Evolutionary conservation across 2,113 vertebrate species (phyloP).

Genomic region (Aspiorhynchus laticeps): DNA sequence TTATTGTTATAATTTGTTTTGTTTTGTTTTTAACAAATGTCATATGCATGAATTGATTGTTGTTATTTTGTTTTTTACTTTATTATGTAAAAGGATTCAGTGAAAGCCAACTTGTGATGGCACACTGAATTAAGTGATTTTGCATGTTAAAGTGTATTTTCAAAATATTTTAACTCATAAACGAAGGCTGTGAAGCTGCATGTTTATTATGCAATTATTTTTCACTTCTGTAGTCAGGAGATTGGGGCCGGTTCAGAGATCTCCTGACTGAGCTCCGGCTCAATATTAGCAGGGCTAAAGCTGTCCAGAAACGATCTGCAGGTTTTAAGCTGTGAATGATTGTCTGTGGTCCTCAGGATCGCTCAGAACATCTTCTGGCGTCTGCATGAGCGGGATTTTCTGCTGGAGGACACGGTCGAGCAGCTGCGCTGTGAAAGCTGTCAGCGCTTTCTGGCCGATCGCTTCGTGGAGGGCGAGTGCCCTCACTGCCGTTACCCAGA

Average conservation of each 20-base stretch:
- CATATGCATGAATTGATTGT: background rate
- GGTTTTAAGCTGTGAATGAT: background rate
- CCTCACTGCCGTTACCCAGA: conserved; percentile 88
- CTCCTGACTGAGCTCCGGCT: background rate
- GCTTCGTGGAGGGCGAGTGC: conserved; percentile 94
- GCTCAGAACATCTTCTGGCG: conserved; percentile 92
- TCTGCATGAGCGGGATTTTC: conserved; percentile 78
- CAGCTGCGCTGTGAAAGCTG: conserved; percentile 88
- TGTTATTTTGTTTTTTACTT: background rate
- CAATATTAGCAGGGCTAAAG: background rate
- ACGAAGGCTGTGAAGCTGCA: background rate
- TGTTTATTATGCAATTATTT: background rate
- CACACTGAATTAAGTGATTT: background rate
- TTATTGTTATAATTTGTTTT: background rate
- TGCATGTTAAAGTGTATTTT: background rate
- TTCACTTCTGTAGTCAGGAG: background rate
- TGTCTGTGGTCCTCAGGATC: conserved; percentile 75
- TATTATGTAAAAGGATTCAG: background rate
- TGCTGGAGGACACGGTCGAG: conserved; percentile 86
- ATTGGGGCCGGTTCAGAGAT: too few relatives aligned
- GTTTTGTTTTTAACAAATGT: background rate
- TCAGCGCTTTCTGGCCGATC: conserved; percentile 89
- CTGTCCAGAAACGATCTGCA: background rate
- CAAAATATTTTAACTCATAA: background rate
- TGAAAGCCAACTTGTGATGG: background rate